Evolutionary conservation across 1,140 invertebrate species (phyloP), one percentile per base, ranked within the genome.

Genomic region (Eulimnadia texana): DNA sequence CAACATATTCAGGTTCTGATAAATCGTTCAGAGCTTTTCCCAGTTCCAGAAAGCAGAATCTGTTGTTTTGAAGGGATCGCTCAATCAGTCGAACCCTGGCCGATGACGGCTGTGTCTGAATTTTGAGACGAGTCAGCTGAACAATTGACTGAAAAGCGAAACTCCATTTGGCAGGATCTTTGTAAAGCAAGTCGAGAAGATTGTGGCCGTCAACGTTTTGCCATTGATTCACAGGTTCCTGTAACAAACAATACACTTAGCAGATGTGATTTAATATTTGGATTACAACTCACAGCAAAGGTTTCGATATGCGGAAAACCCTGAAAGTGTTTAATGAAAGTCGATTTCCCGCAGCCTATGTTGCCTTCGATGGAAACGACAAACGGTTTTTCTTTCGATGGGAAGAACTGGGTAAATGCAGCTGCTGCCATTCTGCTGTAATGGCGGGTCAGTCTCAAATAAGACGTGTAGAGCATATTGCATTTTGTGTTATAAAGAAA

Each of bases 121-220:
- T 78, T 67, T 90, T 80, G 13, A 91, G 69, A 84, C 93, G 88
- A 1, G 90, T 92, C 50, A 93, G 72, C 66, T 91, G 88, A 3
- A 93, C 90, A 70, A 93, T 91, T 1, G 83, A 84, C 77, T 94
- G 90, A 71, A 94, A 94, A 22, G 88, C 79, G 72, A 86, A 84
- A 50, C 83, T 80, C 83, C 88, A 93, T 65, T 84, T 82, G 3
- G 75, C 67, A 23, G 88, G 84, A 69, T 93, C 80, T 64, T 82
- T 81, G 71, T 95, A 94, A 84, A 93, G 86, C 60, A 91, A 78
- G 75, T 87, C 84, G 68, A 92, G 72, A 63, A 93, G 78, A 78
- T 94, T 93, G 67, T 84, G 81, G 33, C 90, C 90, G 50, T 79
- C 74, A 0, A 90, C 76, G 76, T 91, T 79, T 53, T 86, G 78